Evolutionary conservation across 2,888 invertebrate species (phyloP), one percentile per base, ranked within the genome.

Genomic region (Dioctria linearis): DNA sequence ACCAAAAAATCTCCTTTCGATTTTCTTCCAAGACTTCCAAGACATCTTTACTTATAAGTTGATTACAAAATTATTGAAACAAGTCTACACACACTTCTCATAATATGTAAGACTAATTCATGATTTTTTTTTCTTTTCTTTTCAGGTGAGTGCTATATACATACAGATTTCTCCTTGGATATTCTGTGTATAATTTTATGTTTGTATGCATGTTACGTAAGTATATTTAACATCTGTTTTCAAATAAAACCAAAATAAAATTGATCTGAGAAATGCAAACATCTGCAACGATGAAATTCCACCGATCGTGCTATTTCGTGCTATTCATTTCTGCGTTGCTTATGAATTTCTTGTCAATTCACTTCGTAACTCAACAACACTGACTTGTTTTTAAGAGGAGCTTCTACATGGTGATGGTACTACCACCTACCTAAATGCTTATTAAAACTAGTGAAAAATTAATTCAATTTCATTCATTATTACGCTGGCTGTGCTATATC

Each of bases 381-480:
- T 73, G 73, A 59, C 73, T 54, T 73, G 59, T 73, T 73, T 25
- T 25, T 25, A 25, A 25, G 25, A 25, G 25, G 1, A 25, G 25
- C 25, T 25, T 25, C 25, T 25, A 25, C 25, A 25, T 25, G 2
- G 25, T 25, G 2, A 25, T 25, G 2, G 25, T 25, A 25, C 25
- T 2, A 2, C 25, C 25, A 25, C 25, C 25, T 25, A 25, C 25
- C 25, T 25, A 25, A n/a, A n/a, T n/a, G n/a, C 25, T 25, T 69
- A 9, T 69, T 51, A 51, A 51, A 69, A 51, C 39, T 49, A 73
- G 57, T 57, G 73, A 59, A 51, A 69, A 73, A 73, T 59, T 73
- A 59, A 54, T 73, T 73, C 25, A 25, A 59, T 57, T 73, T 43
- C 59, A 73, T 73, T 57, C 42, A 59, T 73, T 57, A 73, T 13